Base-by-base conservation (phyloP, 2,888 invertebrate species). In the Gymnoscelis rufifasciata region DNA sequence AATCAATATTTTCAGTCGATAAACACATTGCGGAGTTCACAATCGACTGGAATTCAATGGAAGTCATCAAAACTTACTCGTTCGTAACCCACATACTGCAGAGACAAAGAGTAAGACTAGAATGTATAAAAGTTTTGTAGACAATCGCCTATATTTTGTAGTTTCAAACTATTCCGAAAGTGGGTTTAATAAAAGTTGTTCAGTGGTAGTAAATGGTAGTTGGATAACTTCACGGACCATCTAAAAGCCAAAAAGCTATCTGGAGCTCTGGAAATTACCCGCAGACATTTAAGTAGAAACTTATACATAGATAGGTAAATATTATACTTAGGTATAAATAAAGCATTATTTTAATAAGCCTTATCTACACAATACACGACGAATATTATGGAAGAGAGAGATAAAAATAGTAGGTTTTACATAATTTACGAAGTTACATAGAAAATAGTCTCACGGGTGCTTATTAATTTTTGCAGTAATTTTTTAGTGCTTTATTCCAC, bases 131-230 rank as follows among this genome's bases (percentile, higher is more conserved):
- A 58, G 51, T 42, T 57, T 52, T 33, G 37, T 48, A 52, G 43
- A 29, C 43, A 52, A 57, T 48, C 51, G 51, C 48, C 53, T 57
- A 56, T 42, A 56, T 59, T 56, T 59, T 51, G 40, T 40, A 52
- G 52, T 57, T 40, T 45, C 51, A 41, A 54, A 56, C 54, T 47
- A 51, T 38, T 45, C 47, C 36, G 11, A 47, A 35, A 55, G 35
- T 44, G 57, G 52, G 51, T 60, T 57, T 60, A 52, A 59, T 55
- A 55, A 57, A 60, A 59, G 46, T 53, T 60, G 41, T 40, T 38
- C 47, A 43, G 51, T 53, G 52, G 62, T 52, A 59, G 49, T 57
- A 59, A 60, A 62, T 57, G 49, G 50, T 49, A 53, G 41, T 56
- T 58, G 45, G 51, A 51, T 53, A 53, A 54, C 42, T 57, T 57